These are phyloP conservation scores for Galleria mellonella DNA, from an alignment of 1,140 invertebrate species.

Conservation along the genomic window DNA sequence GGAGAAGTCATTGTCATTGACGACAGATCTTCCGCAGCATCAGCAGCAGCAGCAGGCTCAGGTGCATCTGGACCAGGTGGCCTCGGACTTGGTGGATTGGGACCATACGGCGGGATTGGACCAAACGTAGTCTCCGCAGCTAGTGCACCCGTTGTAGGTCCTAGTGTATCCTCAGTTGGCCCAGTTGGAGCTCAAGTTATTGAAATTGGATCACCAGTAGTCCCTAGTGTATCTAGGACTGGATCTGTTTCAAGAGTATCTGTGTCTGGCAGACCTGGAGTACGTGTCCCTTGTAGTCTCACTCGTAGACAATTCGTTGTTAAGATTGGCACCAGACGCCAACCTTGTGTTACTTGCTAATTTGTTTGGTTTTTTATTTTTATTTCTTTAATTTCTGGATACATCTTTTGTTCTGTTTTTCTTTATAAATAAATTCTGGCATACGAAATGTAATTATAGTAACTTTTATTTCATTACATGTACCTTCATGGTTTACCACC, in stretches of 20 bases:
- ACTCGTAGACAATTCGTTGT: conserved; percentile 35
- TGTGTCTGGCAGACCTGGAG: conserved; percentile 17
- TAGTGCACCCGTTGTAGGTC: too few relatives aligned
- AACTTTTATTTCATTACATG: background rate
- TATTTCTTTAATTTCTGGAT: conserved; percentile 21
- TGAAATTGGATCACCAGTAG: conserved; percentile 3
- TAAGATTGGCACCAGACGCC: conserved; percentile 35
- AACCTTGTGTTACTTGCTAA: conserved; percentile 37
- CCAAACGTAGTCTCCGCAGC: too few relatives aligned
- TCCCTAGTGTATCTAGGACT: conserved; percentile 1
- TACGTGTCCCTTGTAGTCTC: conserved; percentile 29
- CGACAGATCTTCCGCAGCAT: too few relatives aligned
- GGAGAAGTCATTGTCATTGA: too few relatives aligned
- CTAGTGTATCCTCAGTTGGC: too few relatives aligned
- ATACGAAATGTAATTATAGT: conserved; percentile 13
- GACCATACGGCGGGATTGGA: too few relatives aligned
- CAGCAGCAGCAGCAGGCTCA: too few relatives aligned
- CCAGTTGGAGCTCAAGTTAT: background rate
- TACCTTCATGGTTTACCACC: too few relatives aligned
- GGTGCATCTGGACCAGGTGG: too few relatives aligned
- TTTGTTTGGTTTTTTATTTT: conserved; percentile 7
- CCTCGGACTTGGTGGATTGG: too few relatives aligned
- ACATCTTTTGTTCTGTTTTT: conserved; percentile 35
- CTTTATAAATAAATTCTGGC: conserved; percentile 25
- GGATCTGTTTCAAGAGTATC: background rate